phyloP scores from a whole-genome alignment of 2,888 invertebrate species.

The Hyles lineata region DNA sequence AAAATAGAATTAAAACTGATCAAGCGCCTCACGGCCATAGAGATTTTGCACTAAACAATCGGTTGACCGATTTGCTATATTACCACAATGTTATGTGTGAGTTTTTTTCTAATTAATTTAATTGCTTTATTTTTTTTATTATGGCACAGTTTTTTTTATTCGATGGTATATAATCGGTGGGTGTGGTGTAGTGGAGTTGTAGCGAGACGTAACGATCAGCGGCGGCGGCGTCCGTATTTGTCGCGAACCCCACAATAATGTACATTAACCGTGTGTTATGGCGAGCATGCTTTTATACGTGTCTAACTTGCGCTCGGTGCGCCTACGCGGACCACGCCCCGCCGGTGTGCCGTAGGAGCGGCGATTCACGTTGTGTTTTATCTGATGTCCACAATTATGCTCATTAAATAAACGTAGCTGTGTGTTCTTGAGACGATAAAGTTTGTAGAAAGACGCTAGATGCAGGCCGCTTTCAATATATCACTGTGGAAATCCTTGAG shows the following conservation, averaged over 20 bases:
- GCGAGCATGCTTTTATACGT: constrained; percentile 77
- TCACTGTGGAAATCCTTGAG: no score
- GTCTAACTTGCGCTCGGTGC: constrained; percentile 66
- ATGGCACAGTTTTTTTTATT: background rate
- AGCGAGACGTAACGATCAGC: constrained; percentile 41
- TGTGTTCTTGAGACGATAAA: no score
- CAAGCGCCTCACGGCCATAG: background rate
- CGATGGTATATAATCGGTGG: background rate
- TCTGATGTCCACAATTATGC: constrained; percentile 33
- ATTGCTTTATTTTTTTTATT: background rate
- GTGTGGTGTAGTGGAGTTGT: background rate
- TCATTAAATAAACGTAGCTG: no score
- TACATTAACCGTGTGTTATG: constrained; percentile 73
- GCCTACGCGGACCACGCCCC: constrained; percentile 35
- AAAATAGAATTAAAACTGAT: background rate
- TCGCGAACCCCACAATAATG: constrained; percentile 48
- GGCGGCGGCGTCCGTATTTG: constrained; percentile 46
- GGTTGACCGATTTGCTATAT: background rate
- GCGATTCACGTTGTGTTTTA: constrained; percentile 53
- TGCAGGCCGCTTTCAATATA: no score
- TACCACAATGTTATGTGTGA: background rate
- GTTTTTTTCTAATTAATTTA: background rate
- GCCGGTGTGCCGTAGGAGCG: constrained; percentile 27
- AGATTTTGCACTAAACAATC: background rate
- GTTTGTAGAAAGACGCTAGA: no score